Evolutionary conservation across 2,888 invertebrate genomes (phyloP).

Genomic region (Standfussiana lucernea): DNA sequence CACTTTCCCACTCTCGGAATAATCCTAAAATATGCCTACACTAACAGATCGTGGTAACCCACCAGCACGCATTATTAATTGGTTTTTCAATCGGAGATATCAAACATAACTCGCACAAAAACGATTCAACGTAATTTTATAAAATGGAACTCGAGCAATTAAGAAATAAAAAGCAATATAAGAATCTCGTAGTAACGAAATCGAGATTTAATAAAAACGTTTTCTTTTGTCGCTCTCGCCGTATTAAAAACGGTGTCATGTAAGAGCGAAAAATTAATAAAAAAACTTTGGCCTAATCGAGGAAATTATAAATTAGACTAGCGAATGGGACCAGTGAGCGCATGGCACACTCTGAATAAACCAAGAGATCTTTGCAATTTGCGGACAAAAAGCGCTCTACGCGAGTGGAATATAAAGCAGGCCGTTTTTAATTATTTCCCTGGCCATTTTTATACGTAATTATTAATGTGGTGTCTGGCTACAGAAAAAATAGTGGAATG

Average conservation of each 20-base stretch:
- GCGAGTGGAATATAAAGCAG: conserved; percentile 80
- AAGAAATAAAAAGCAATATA: conserved; percentile 37
- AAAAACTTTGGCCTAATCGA: conserved; percentile 72
- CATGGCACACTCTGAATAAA: conserved; percentile 75
- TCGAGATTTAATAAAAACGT: conserved; percentile 46
- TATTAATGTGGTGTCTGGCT: conserved; percentile 55
- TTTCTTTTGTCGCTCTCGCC: conserved; percentile 28
- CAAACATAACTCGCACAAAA: neutral
- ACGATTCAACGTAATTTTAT: conserved; percentile 9
- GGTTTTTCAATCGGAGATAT: conserved; percentile 1
- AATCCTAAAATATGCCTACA: too few species aligned
- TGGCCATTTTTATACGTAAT: conserved; percentile 68
- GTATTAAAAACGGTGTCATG: conserved; percentile 40
- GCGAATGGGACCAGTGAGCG: conserved; percentile 67
- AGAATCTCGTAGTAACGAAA: conserved; percentile 9
- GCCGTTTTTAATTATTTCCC: conserved; percentile 79
- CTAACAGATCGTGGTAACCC: too few species aligned
- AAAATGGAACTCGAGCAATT: conserved; percentile 20
- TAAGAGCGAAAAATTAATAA: conserved; percentile 64
- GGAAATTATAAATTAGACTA: conserved; percentile 77
- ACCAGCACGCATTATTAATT: neutral
- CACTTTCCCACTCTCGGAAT: too few species aligned
- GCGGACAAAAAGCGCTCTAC: conserved; percentile 79
- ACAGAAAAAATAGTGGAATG: conserved; percentile 15
- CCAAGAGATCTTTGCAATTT: conserved; percentile 79